These are phyloP conservation scores for Bombus confusus DNA, from an alignment of 1,140 invertebrate species.

Conservation along the genomic window DNA sequence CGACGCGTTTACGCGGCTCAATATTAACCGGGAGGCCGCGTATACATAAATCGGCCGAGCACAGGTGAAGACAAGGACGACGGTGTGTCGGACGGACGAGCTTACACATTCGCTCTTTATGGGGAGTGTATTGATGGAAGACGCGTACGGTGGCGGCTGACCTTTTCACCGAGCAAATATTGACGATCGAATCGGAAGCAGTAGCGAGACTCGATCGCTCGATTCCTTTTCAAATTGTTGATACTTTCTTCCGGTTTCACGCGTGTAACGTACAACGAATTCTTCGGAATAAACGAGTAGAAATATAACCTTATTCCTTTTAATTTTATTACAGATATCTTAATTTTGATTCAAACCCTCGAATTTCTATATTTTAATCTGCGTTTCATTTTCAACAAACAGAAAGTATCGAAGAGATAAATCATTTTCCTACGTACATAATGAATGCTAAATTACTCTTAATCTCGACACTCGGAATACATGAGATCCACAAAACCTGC, in stretches of 20 bases:
- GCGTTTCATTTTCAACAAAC: too few species aligned
- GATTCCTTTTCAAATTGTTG: neutral
- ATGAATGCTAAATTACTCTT: neutral
- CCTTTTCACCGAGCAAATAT: conserved; percentile 45
- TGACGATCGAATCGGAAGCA: conserved; percentile 41
- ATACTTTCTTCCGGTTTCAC: neutral
- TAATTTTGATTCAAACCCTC: too few species aligned
- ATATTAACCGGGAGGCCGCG: conserved; percentile 48
- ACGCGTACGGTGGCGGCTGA: conserved; percentile 29
- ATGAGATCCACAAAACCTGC: too few species aligned
- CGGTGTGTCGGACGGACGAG: conserved; percentile 33
- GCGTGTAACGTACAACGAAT: too few species aligned
- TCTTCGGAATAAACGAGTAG: too few species aligned
- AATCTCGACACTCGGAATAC: neutral
- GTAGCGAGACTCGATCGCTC: neutral
- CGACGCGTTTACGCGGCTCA: conserved; percentile 56
- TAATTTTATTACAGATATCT: too few species aligned
- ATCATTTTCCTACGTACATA: too few species aligned
- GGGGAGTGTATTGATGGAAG: conserved; percentile 51
- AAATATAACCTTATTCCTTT: too few species aligned
- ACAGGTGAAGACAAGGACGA: conserved; percentile 59
- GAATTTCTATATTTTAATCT: too few species aligned
- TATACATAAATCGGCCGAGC: conserved; percentile 47
- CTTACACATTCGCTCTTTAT: conserved; percentile 44
- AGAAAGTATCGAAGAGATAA: neutral